Evolutionary conservation across 23 tunicate genomes (phyloP), one percentile per base, ranked within the genome.

Genomic region (Ciona savignyi): DNA sequence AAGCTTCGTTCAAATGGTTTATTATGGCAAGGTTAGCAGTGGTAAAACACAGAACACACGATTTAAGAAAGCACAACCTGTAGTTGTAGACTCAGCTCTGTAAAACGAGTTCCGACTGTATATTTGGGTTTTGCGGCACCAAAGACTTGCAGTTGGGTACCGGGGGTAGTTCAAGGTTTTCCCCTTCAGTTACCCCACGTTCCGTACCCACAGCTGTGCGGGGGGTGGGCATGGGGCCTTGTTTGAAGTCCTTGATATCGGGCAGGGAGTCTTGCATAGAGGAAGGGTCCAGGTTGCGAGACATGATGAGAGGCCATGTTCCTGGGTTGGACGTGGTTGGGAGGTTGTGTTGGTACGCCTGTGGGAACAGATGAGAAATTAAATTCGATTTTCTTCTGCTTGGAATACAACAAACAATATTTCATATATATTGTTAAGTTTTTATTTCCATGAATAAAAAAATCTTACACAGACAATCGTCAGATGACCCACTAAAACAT

Each of bases 271-370:
- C 56, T 42, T 42, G 56, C 15, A 42, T 15, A 42, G 56, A 42
- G 9, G 56, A 42, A 42, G 56, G 56, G 15, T 42, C 56, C 9
- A 30, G 51, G 49, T 69, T 69, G 23, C 49, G 73, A 1, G 73
- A 69, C 25, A 69, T 29, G 11, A 23, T 30, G 29, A 69, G 1
- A 1, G 79, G 84, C 75, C 82, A 71, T n/a, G 78, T 28, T 23
- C 75, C 68, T 4, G 90, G 72, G 51, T 78, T 73, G 29, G 86
- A 72, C 0, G 95, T 70, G 25, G 85, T 51, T 6, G 95, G 86
- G 26, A 84, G 77, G 21, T 71, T 70, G 35, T 81, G 95, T 25
- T 71, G 87, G 30, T 74, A 80, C 1, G 95, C 80, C 95, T 87
- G 72, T 68, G 4, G 22, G 9, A 23, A 64, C 6, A 21, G 68